phyloP scores from a whole-genome alignment of 2,113 vertebrate species.

The Speoplatyrhinus poulsoni region DNA sequence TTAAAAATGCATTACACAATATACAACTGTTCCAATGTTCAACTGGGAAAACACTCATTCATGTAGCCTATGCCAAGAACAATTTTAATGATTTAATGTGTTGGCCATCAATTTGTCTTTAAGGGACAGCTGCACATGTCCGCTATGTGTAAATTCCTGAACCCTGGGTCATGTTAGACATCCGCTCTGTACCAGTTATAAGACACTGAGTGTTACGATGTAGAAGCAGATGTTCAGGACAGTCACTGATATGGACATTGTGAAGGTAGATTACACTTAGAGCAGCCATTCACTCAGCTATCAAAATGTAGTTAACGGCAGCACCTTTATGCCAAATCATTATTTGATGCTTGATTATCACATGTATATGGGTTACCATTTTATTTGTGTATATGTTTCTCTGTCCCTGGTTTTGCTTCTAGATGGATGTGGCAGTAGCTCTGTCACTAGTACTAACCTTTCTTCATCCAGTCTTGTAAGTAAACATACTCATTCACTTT shows the following conservation, averaged over 20 bases:
- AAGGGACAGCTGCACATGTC: too few species aligned
- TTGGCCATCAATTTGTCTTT: too few species aligned
- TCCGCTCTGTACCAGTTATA: constrained; percentile 22
- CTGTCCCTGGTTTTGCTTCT: background rate
- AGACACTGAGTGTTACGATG: background rate
- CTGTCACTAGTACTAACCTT: constrained; percentile 17
- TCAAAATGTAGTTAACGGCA: background rate
- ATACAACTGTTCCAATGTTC: background rate
- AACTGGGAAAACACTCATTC: too few species aligned
- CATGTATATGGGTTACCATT: too few species aligned
- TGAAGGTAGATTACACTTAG: constrained; percentile 52
- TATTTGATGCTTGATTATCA: too few species aligned
- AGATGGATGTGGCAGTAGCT: constrained; percentile 28
- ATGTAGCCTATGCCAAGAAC: too few species aligned
- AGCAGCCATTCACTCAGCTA: background rate
- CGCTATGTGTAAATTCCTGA: constrained; percentile 32
- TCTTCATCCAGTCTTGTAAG: constrained; percentile 45
- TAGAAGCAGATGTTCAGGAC: constrained; percentile 3
- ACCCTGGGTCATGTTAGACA: constrained; percentile 19
- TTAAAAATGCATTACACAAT: background rate
- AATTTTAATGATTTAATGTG: too few species aligned
- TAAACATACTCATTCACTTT: background rate
- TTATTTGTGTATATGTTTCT: background rate
- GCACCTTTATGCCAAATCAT: too few species aligned
- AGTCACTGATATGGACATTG: constrained; percentile 30